Evolutionary conservation across 2,797 vertebrate genomes (phyloP).

Genomic region (Gallinago nigripennis): DNA sequence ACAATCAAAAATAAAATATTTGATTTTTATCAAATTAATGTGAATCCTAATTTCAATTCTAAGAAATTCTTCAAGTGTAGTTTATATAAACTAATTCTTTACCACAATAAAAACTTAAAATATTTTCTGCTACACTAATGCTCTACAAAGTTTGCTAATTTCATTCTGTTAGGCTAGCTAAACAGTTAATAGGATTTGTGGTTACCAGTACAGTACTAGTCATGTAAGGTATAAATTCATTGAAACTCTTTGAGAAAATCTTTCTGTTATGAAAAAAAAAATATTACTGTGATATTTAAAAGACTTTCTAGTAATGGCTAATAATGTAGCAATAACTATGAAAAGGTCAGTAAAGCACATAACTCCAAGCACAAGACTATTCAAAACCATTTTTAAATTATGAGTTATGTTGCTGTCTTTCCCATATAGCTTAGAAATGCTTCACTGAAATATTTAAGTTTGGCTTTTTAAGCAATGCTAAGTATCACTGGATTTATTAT

Average conservation of each 20-base stretch:
- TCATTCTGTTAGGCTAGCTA: not conserved
- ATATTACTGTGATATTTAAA: not conserved
- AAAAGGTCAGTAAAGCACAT: not conserved
- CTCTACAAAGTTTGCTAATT: not conserved
- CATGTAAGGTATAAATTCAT: not conserved
- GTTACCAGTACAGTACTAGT: not conserved
- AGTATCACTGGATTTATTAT: not conserved
- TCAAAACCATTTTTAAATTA: not conserved
- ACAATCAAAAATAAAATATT: not conserved
- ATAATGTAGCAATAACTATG: not conserved
- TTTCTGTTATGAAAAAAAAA: not conserved
- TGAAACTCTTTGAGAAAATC: not conserved
- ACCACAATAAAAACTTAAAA: not conserved
- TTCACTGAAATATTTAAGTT: not conserved
- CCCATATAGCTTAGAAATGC: not conserved
- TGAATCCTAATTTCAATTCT: not conserved
- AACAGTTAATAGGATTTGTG: not conserved
- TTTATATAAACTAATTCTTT: not conserved
- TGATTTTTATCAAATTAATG: not conserved
- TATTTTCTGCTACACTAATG: not conserved
- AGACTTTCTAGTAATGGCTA: not conserved
- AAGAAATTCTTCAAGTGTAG: not conserved
- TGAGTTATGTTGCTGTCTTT: not conserved
- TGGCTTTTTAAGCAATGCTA: not conserved
- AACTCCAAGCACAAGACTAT: not conserved